These are phyloP conservation scores for Felis chaus DNA, from an alignment of 2,113 vertebrate species.

Conservation along the genomic window DNA sequence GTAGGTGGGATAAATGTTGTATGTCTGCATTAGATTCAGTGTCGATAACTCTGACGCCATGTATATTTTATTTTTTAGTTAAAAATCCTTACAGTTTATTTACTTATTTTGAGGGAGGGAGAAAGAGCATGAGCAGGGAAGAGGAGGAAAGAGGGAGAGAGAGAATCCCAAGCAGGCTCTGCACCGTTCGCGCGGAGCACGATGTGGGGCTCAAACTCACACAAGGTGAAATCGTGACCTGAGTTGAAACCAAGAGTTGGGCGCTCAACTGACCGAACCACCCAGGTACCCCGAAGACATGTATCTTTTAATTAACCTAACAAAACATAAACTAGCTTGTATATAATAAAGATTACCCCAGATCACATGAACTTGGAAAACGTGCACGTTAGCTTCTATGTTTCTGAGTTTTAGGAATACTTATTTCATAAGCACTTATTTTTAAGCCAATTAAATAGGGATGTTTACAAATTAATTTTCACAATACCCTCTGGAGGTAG, in stretches of 20 bases:
- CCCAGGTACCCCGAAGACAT: neutral
- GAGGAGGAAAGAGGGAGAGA: too few species aligned
- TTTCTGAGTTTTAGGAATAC: neutral
- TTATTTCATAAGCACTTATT: neutral
- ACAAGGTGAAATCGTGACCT: too few species aligned
- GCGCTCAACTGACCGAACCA: too few species aligned
- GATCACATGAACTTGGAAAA: neutral
- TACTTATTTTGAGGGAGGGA: too few species aligned
- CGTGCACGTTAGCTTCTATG: neutral
- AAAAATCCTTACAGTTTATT: too few species aligned
- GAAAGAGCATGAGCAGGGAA: too few species aligned
- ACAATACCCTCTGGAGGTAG: neutral
- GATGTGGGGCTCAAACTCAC: too few species aligned
- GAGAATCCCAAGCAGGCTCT: too few species aligned
- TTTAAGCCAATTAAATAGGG: neutral
- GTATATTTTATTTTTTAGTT: neutral
- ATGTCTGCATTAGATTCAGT: neutral
- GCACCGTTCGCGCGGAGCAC: rapidly evolving
- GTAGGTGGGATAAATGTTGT: neutral
- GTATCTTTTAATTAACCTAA: neutral
- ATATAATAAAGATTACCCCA: neutral
- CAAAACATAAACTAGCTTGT: neutral
- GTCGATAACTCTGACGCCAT: neutral
- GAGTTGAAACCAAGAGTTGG: too few species aligned
- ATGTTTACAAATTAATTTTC: neutral